Percentiles rank a stretch among this genome's conserved stretches.
Conservation (phyloP, 2,797 vertebrate genomes). For the Amphiprion clarkii region DNA sequence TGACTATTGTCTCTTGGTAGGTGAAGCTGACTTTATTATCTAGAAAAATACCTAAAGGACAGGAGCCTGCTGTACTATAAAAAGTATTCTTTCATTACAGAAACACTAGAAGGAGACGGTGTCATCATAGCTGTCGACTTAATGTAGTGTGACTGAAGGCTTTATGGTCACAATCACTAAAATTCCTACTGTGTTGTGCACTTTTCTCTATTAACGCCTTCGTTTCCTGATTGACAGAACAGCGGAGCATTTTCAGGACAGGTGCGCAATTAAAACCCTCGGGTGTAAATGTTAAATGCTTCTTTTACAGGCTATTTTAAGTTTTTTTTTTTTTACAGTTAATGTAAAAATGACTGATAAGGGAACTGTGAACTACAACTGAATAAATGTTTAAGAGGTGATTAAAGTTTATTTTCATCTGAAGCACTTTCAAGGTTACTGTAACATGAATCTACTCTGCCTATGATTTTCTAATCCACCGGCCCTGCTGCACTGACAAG, state of each 20-base stretch:
- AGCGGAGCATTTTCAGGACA: neutral
- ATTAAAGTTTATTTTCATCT: slow-evolving; percentile 22
- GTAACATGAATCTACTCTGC: slow-evolving; percentile 15
- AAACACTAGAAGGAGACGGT: neutral
- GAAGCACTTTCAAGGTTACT: slow-evolving; percentile 27
- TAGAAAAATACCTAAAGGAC: neutral
- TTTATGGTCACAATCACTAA: neutral
- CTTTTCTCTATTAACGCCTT: slow-evolving; percentile 2
- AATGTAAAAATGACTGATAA: slow-evolving; percentile 9
- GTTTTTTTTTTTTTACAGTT: neutral
- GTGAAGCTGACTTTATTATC: slow-evolving; percentile 16
- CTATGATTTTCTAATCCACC: neutral
- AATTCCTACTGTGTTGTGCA: neutral
- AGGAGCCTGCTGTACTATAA: neutral
- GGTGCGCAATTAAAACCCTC: slow-evolving; percentile 10
- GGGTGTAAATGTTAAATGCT: slow-evolving; percentile 1
- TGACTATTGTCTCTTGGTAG: slow-evolving; percentile 10
- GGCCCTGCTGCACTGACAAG: slow-evolving; percentile 8
- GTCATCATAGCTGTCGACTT: slow-evolving; percentile 4
- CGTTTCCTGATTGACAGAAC: neutral
- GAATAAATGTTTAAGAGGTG: slow-evolving; percentile 35
- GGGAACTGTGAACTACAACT: slow-evolving; percentile 4
- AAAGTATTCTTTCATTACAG: slow-evolving; percentile 1
- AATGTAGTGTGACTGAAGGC: slow-evolving; percentile 4
- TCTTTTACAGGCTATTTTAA: slow-evolving; percentile 23